Percentiles rank a stretch among this genome's conserved stretches.
Conservation (phyloP, 2,797 vertebrate genomes). For the Spheniscus humboldti region DNA sequence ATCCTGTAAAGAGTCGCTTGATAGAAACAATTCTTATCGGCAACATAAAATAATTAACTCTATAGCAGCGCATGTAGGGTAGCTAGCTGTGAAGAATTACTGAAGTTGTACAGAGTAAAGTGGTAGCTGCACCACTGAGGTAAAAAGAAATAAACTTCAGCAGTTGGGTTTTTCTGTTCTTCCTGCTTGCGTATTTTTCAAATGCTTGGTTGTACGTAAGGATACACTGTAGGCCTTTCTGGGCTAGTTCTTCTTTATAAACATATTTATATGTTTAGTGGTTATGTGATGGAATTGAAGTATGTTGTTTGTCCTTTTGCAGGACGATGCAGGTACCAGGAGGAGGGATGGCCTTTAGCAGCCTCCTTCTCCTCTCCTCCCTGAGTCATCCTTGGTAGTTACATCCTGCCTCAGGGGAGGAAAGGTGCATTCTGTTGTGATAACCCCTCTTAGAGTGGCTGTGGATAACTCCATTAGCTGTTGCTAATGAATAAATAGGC, state of each 20-base stretch:
- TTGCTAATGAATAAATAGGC: neutral
- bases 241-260: neutral
- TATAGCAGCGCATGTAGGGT: neutral
- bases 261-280: neutral
- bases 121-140: neutral
- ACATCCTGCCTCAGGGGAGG: neutral
- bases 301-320: neutral
- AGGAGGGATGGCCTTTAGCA: neutral
- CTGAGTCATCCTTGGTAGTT: neutral
- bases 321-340: neutral
- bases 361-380: neutral
- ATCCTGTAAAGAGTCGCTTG: neutral
- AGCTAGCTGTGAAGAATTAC: neutral
- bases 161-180: neutral
- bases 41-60: neutral
- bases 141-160: neutral
- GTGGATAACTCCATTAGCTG: neutral
- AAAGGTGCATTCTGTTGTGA: neutral
- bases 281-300: neutral
- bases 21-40: neutral
- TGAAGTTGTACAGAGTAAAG: neutral
- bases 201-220: neutral
- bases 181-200: neutral
- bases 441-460: neutral
- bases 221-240: neutral